Evolutionary conservation across 2,113 vertebrate species (phyloP), one percentile per base, ranked within the genome.

Genomic region (Danionella cerebrum): DNA sequence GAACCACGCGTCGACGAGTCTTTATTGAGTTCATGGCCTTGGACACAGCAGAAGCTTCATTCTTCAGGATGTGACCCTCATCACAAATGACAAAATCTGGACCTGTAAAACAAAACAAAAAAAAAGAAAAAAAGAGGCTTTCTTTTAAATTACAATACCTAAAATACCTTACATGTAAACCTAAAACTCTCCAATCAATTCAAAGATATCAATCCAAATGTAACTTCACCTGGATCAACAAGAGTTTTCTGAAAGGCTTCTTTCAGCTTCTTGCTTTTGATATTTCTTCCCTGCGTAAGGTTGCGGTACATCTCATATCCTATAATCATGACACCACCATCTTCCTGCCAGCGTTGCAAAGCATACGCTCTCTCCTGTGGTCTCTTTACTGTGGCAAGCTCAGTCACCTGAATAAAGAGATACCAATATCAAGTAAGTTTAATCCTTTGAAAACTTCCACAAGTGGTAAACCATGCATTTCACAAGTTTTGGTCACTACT

Each of bases 291-390:
- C 77, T 96, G 94, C 1, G 94, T 95, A 71, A 99, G 91, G 78
- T 99, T 99, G 50, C 96, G 86, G 73, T 99, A 99, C 96, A 99
- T 99, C 82, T 99, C 96, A 0, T 99, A 99, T 44, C 96, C 96
- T 1, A 99, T 97, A 73, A 99, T 97, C 89, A 98, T 93, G 62
- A 99, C 80, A 0, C 96, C 96, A 0, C 96, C 96, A 1, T 86
- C 85, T 29, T 99, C 95, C 14, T 97, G 93, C 96, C 96, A 99
- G 4, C 84, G 87, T 82, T 98, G 92, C 24, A 99, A 83, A 77
- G 94, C 91, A 0, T 86, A 92, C 2, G 91, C 86, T 68, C 96
- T 86, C 63, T 99, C 96, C 71, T 98, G 95, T 24, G 95, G 93
- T 48, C 92, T 89, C 73, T 99, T 99, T 47, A 99, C 91, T 21